phyloP scores from a whole-genome alignment of 2,113 vertebrate species.

The Oreochromis aureus region DNA sequence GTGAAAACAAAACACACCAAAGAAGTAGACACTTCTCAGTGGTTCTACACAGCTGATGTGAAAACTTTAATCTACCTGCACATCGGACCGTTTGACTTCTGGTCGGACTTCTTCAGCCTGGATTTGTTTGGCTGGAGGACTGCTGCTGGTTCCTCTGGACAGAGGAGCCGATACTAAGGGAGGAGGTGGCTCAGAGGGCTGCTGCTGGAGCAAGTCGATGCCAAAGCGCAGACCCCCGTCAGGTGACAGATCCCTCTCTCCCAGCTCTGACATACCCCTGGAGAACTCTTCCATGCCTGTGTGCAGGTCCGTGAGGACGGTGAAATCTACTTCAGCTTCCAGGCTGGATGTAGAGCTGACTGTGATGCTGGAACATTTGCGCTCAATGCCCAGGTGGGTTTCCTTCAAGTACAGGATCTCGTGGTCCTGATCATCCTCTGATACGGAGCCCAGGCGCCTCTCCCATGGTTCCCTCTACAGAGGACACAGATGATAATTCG shows the following conservation, averaged over 20 bases:
- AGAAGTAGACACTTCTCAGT: neutral
- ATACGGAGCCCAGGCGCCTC: slow-evolving; percentile 72
- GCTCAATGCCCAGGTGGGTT: slow-evolving; percentile 92
- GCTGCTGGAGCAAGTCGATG: slow-evolving; percentile 63
- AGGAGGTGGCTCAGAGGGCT: slow-evolving; percentile 34
- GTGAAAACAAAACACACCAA: neutral
- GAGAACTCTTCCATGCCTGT: slow-evolving; percentile 95
- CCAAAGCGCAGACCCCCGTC: slow-evolving; percentile 78
- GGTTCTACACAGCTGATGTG: neutral
- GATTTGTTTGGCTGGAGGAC: slow-evolving; percentile 49
- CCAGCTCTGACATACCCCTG: slow-evolving; percentile 87
- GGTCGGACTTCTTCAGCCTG: slow-evolving; percentile 47
- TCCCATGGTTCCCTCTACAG: slow-evolving; percentile 75
- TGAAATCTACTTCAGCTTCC: slow-evolving; percentile 95
- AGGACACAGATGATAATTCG: neutral
- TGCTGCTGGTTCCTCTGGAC: slow-evolving; percentile 39
- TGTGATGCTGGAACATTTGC: slow-evolving; percentile 95
- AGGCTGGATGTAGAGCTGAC: slow-evolving; percentile 95
- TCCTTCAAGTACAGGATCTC: slow-evolving; percentile 90
- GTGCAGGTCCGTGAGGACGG: slow-evolving; percentile 90
- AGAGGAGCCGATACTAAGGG: slow-evolving; percentile 30
- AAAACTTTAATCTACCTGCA: slow-evolving; percentile 42
- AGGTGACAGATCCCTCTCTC: slow-evolving; percentile 77
- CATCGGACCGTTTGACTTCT: slow-evolving; percentile 51
- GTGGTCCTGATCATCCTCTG: slow-evolving; percentile 91